A percentile compares a stretch with the other conserved stretches of the same genome.
phyloP scores from a whole-genome alignment of 1,140 invertebrate genomes.

The Bathynomus jamesi region DNA sequence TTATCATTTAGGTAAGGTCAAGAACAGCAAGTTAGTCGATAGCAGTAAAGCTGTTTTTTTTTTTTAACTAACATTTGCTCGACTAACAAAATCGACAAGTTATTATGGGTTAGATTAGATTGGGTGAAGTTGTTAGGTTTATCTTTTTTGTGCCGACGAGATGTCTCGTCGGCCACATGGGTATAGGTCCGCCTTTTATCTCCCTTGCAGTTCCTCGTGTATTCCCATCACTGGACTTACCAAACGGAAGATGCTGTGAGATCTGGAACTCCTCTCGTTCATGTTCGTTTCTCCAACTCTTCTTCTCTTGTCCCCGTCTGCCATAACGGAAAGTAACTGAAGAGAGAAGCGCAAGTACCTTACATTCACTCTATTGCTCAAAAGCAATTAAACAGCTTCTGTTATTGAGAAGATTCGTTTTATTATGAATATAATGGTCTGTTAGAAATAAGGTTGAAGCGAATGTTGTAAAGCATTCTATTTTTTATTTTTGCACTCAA shows the following conservation, averaged over 20 bases:
- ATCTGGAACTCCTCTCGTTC: constrained; percentile 69
- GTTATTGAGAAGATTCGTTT: neutral
- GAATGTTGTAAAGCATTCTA: neutral
- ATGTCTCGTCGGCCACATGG: no score
- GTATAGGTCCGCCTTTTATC: constrained; percentile 42
- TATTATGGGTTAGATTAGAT: no score
- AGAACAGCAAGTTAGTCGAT: neutral
- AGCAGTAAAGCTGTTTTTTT: neutral
- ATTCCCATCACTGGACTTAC: constrained; percentile 15
- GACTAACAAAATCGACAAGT: no score
- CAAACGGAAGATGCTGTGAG: constrained; percentile 62
- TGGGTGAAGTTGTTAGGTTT: neutral
- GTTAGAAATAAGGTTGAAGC: neutral
- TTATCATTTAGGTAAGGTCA: no score
- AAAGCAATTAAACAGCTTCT: neutral
- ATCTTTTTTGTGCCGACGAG: neutral
- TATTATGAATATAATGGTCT: neutral
- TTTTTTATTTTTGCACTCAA: no score
- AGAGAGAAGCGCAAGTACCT: no score
- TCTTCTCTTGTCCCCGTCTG: constrained; percentile 58
- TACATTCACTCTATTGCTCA: neutral
- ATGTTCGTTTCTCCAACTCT: constrained; percentile 65
- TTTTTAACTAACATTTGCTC: no score
- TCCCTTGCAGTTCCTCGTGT: neutral
- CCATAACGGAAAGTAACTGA: constrained; percentile 50